Evolutionary conservation across 2,888 invertebrate species (phyloP).

Genomic region (Rhingia rostrata): DNA sequence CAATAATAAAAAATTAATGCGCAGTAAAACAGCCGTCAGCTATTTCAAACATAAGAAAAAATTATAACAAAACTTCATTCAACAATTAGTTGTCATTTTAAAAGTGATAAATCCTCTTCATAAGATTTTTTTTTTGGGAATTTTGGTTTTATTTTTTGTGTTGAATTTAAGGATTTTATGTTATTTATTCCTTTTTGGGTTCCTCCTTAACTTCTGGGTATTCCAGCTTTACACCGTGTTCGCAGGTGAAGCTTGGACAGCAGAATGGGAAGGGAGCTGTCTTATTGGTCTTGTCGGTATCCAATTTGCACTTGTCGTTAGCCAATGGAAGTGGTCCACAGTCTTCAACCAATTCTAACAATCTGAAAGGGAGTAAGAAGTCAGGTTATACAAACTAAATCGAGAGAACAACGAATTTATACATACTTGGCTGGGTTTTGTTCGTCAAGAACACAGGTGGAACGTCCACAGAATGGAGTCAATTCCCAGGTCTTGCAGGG

Average conservation of each 20-base stretch:
- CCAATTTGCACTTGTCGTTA: slow-evolving; percentile 94
- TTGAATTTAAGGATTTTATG: background rate
- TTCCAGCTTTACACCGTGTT: slow-evolving; percentile 92
- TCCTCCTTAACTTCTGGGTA: slow-evolving; percentile 90
- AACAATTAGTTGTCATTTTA: background rate
- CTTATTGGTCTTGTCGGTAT: slow-evolving; percentile 93
- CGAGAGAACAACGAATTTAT: background rate
- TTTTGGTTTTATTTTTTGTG: background rate
- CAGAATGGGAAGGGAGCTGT: slow-evolving; percentile 94
- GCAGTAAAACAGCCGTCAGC: background rate
- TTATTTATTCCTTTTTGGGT: slow-evolving; percentile 77
- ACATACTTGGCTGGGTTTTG: slow-evolving; percentile 86
- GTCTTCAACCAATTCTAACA: slow-evolving; percentile 93
- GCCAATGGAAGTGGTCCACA: slow-evolving; percentile 94
- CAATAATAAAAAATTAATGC: slow-evolving; percentile 1
- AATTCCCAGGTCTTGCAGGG: slow-evolving; percentile 93
- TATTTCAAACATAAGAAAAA: background rate
- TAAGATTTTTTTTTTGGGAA: background rate
- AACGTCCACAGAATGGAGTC: slow-evolving; percentile 95
- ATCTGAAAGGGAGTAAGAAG: slow-evolving; percentile 82
- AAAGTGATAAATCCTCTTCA: background rate
- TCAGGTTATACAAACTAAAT: background rate
- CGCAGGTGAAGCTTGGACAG: slow-evolving; percentile 93
- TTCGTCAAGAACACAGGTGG: slow-evolving; percentile 92
- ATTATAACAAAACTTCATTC: background rate